Evolutionary conservation across 2,797 vertebrate genomes (phyloP).

Genomic region (Hippopotamyrus pictus): DNA sequence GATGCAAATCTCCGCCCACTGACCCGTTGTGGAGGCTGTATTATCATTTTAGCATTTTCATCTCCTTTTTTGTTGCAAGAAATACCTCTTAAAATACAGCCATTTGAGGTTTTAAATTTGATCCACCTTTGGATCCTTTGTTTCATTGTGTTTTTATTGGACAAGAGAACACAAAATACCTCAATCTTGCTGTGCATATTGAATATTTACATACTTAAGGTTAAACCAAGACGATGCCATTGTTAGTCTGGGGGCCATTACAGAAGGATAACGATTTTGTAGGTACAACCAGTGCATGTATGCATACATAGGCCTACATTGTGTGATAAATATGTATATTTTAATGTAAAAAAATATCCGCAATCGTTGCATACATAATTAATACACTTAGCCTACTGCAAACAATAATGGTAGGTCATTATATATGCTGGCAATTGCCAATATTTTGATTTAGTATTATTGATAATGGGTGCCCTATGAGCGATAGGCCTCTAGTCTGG

Average conservation of each 20-base stretch:
- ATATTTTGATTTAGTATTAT: background rate
- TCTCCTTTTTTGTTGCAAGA: no score
- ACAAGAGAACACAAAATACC: no score
- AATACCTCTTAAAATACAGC: no score
- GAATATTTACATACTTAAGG: background rate
- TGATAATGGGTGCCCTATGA: background rate
- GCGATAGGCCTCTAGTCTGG: background rate
- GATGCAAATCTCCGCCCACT: no score
- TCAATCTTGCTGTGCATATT: background rate
- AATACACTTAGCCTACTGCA: background rate
- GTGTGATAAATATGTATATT: background rate
- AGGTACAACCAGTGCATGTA: background rate
- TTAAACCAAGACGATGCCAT: background rate
- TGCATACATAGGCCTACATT: background rate
- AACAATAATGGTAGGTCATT: background rate
- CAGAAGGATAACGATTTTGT: background rate
- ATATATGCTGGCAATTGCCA: background rate
- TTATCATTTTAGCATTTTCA: no score
- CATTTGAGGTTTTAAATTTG: background rate
- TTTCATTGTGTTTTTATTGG: background rate
- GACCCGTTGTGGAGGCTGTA: no score
- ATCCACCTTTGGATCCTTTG: background rate
- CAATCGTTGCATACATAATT: background rate
- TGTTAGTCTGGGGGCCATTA: background rate
- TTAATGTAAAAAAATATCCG: background rate